Conservation (phyloP, 92 coral and sea anemone genomes). For the Micromussa lordhowensis region DNA sequence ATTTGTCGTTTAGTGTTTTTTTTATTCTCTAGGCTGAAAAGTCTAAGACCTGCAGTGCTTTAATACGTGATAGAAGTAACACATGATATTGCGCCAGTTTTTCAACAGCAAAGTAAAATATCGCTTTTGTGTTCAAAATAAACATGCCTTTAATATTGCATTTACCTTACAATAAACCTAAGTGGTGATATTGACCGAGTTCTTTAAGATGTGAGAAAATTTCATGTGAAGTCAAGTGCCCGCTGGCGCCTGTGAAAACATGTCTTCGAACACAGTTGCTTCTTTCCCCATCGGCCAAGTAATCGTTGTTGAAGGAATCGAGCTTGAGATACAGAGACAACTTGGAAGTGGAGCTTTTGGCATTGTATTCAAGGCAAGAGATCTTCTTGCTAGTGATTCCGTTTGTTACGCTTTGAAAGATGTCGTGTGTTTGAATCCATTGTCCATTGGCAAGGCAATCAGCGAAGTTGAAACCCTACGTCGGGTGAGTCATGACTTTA, state of each 20-base stretch:
- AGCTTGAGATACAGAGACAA: conserved; percentile 42
- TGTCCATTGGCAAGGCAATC: conserved; percentile 56
- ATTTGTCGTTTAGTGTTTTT: neutral
- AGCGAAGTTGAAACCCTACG: conserved; percentile 71
- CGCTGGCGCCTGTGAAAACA: neutral
- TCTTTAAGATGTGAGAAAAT: conserved; percentile 1
- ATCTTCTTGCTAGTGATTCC: conserved; percentile 23
- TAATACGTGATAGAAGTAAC: neutral
- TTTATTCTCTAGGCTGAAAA: neutral
- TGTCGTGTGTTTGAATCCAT: conserved; percentile 54
- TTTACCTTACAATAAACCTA: neutral
- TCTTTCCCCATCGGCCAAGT: conserved; percentile 38
- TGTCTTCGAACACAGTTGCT: conserved; percentile 14
- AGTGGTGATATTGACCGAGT: conserved; percentile 11
- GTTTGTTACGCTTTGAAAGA: conserved; percentile 69
- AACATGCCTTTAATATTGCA: conserved; percentile 26
- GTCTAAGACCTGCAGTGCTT: neutral
- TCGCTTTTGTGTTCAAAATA: conserved; percentile 33
- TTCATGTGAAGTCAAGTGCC: neutral
- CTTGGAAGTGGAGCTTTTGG: conserved; percentile 83
- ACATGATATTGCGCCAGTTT: conserved; percentile 18
- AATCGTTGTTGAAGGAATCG: conserved; percentile 50
- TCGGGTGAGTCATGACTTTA: conserved; percentile 56
- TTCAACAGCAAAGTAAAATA: conserved; percentile 22
- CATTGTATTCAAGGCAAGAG: conserved; percentile 59